These are phyloP conservation scores for Amblyjoppa fuscipennis DNA, from an alignment of 2,888 invertebrate genomes.

Conservation along the genomic window DNA sequence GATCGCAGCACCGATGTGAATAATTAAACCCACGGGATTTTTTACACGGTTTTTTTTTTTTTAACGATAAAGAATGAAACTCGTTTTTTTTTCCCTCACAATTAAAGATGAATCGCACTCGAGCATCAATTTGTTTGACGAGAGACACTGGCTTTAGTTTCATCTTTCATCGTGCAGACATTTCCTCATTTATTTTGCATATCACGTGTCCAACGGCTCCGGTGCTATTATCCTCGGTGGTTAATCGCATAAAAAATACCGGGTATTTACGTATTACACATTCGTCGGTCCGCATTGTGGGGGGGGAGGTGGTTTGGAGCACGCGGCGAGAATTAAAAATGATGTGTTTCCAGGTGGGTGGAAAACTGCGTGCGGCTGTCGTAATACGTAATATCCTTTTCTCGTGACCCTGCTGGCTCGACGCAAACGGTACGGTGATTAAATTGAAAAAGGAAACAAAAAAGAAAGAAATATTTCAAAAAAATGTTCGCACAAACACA, in stretches of 20 bases:
- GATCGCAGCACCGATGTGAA: too few species aligned
- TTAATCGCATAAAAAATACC: conserved; percentile 52
- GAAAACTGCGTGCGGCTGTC: conserved; percentile 40
- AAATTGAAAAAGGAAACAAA: conserved; percentile 25
- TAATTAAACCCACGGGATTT: too few species aligned
- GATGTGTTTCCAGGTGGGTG: conserved; percentile 52
- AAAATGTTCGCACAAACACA: conserved; percentile 20
- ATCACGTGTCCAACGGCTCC: conserved; percentile 16
- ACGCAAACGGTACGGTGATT: conserved; percentile 43
- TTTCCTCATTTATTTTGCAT: conserved; percentile 45
- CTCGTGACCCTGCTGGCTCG: conserved; percentile 49
- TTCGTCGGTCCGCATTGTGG: conserved; percentile 31
- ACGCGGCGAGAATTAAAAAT: conserved; percentile 45
- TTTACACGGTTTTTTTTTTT: too few species aligned
- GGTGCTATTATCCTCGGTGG: conserved; percentile 17
- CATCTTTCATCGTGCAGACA: conserved; percentile 8
- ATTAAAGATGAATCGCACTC: not conserved
- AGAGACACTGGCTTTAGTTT: not conserved
- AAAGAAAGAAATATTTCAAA: not conserved
- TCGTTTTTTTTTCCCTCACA: not conserved
- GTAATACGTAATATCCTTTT: conserved; percentile 47
- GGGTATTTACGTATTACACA: conserved; percentile 59
- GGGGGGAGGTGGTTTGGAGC: too few species aligned
- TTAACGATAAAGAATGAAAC: too few species aligned
- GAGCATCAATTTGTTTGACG: conserved; percentile 12